phyloP scores from a whole-genome alignment of 2,113 vertebrate genomes.

The Myiagra hebetior region DNA sequence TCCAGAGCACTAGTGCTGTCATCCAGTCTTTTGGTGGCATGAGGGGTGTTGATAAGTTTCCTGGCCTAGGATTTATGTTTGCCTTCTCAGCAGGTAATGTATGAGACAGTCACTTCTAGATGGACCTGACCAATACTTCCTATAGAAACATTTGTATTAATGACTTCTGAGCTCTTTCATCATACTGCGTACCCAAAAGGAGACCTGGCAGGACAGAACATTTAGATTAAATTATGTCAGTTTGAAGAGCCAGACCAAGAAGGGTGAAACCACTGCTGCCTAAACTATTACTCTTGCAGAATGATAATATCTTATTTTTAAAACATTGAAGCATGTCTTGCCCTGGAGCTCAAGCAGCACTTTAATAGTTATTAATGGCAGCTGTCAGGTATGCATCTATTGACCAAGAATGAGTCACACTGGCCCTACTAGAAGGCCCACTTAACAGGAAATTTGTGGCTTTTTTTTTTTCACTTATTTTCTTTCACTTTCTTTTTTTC shows the following conservation, averaged over 20 bases:
- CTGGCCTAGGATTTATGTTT: slow-evolving; percentile 29
- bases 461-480: not conserved
- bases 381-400: slow-evolving; percentile 53
- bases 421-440: not conserved
- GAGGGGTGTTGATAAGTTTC: slow-evolving; percentile 12
- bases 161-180: slow-evolving; percentile 30
- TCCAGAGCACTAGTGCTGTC: not conserved
- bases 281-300: slow-evolving; percentile 51
- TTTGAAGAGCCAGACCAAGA: slow-evolving; percentile 37
- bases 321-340: slow-evolving; percentile 50
- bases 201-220: slow-evolving; percentile 26
- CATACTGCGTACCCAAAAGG: not conserved
- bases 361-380: slow-evolving; percentile 75
- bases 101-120: slow-evolving; percentile 15
- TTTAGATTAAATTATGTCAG: slow-evolving; percentile 48
- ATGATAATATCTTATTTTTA: slow-evolving; percentile 69
- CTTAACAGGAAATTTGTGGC: not conserved
- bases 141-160: slow-evolving; percentile 5
- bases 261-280: slow-evolving; percentile 44
- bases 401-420: slow-evolving; percentile 64
- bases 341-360: slow-evolving; percentile 4
- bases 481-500: fast-evolving
- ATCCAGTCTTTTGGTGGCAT: not conserved
- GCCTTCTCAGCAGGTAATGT: not conserved
- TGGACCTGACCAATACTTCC: not conserved